These are phyloP conservation scores for Girardia tigrina DNA, from an alignment of 2,888 invertebrate species.

Conservation along the genomic window DNA sequence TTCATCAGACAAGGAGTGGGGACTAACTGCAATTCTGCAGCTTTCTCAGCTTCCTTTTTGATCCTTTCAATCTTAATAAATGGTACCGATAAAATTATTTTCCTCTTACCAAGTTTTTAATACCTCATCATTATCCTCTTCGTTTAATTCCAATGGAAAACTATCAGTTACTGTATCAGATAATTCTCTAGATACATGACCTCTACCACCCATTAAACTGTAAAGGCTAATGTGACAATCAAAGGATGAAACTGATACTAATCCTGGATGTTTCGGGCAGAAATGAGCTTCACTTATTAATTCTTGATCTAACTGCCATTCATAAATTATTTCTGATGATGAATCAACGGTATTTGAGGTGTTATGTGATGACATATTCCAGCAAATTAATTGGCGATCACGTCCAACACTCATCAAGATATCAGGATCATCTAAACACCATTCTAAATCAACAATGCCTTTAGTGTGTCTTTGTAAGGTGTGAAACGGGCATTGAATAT, in stretches of 20 bases:
- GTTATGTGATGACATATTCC: slow-evolving; percentile 60
- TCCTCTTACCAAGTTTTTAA: background rate
- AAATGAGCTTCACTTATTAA: slow-evolving; percentile 85
- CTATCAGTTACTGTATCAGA: background rate
- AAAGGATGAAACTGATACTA: slow-evolving; percentile 69
- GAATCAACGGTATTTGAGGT: slow-evolving; percentile 55
- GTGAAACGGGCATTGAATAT: slow-evolving; percentile 69
- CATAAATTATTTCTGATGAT: slow-evolving; percentile 28
- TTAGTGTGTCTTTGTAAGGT: slow-evolving; percentile 68
- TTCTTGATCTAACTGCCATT: background rate
- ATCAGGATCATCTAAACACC: slow-evolving; percentile 75
- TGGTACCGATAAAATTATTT: background rate
- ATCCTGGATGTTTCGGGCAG: slow-evolving; percentile 72
- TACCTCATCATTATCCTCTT: background rate
- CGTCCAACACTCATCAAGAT: slow-evolving; percentile 76
- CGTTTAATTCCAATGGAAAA: background rate
- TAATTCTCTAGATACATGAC: background rate
- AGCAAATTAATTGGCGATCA: slow-evolving; percentile 77
- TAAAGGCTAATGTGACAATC: slow-evolving; percentile 63
- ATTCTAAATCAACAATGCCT: slow-evolving; percentile 72
- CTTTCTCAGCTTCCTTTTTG: background rate
- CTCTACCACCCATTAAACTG: slow-evolving; percentile 24
- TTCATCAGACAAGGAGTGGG: slow-evolving; percentile 38
- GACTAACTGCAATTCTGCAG: background rate
- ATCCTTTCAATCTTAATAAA: background rate